These are phyloP conservation scores for Tribolium madens DNA, from an alignment of 1,140 invertebrate species.

Conservation along the genomic window DNA sequence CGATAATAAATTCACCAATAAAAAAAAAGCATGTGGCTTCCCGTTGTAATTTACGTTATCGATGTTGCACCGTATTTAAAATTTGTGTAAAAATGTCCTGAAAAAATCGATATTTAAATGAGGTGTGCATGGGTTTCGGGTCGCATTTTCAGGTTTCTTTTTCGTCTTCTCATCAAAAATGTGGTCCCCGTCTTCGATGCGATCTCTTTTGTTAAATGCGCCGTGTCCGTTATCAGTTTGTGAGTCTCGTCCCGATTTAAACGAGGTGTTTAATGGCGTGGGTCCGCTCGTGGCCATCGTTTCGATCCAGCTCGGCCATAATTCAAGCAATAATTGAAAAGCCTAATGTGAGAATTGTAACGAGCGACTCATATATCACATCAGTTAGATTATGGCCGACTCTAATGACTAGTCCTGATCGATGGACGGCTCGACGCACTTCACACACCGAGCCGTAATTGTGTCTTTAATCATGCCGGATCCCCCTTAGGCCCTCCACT, in stretches of 20 bases:
- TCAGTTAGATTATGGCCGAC: constrained; percentile 41
- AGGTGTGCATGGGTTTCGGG: no score
- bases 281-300: constrained; percentile 6
- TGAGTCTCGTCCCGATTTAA: constrained; percentile 14
- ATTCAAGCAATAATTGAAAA: constrained; percentile 45
- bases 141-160: background rate
- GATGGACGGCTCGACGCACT: constrained; percentile 39
- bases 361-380: constrained; percentile 41
- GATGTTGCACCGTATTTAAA: no score
- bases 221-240: constrained; percentile 8
- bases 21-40: no score
- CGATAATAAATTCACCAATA: no score
- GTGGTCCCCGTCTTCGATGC: background rate
- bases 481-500: constrained; percentile 33
- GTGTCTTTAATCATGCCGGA: constrained; percentile 42
- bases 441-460: constrained; percentile 39
- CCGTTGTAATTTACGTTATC: no score
- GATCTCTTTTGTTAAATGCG: constrained; percentile 13
- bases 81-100: background rate
- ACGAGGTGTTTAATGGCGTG: constrained; percentile 32
- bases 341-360: constrained; percentile 45
- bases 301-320: constrained; percentile 16
- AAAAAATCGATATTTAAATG: no score
- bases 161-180: background rate
- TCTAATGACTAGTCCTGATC: constrained; percentile 45